A percentile compares a stretch with the other conserved stretches of the same genome.
Evolutionary conservation across 1,140 invertebrate species (phyloP).

Genomic region (Drosophila eugracilis): DNA sequence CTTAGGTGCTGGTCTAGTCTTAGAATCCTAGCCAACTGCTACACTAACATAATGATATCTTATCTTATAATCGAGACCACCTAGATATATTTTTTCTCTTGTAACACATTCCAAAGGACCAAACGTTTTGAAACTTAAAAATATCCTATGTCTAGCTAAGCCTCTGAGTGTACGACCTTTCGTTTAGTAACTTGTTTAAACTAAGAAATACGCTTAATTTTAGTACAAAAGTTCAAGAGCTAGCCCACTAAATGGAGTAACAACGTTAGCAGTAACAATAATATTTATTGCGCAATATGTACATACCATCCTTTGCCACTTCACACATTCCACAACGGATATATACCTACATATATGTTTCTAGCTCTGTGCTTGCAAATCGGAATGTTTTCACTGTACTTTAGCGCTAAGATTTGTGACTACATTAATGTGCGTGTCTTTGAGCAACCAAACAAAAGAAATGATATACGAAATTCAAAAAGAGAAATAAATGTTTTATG

Average conservation of each 20-base stretch:
- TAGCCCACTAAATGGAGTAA: constrained; percentile 68
- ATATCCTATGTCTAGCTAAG: constrained; percentile 25
- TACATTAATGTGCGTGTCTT: constrained; percentile 76
- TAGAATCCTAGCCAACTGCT: constrained; percentile 6
- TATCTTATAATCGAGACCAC: constrained; percentile 41
- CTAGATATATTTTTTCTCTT: constrained; percentile 58
- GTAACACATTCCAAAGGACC: constrained; percentile 81
- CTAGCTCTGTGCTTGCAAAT: constrained; percentile 57
- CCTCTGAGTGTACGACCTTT: constrained; percentile 31
- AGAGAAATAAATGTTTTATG: constrained; percentile 81
- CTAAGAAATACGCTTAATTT: constrained; percentile 75
- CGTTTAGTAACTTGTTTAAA: constrained; percentile 24
- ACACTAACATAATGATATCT: constrained; percentile 18
- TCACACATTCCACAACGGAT: constrained; percentile 28
- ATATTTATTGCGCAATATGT: constrained; percentile 55
- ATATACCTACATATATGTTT: constrained; percentile 27
- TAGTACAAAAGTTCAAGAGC: constrained; percentile 74
- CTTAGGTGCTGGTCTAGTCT: constrained; percentile 16
- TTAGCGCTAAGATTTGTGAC: constrained; percentile 53
- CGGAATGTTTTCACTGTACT: constrained; percentile 31
- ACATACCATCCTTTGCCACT: constrained; percentile 31
- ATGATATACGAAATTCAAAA: constrained; percentile 45
- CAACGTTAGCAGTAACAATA: constrained; percentile 46
- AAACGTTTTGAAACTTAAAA: constrained; percentile 39
- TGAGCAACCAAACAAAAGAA: constrained; percentile 49